These are phyloP conservation scores for Agrotis clavis DNA, from an alignment of 2,888 invertebrate species.

Conservation along the genomic window DNA sequence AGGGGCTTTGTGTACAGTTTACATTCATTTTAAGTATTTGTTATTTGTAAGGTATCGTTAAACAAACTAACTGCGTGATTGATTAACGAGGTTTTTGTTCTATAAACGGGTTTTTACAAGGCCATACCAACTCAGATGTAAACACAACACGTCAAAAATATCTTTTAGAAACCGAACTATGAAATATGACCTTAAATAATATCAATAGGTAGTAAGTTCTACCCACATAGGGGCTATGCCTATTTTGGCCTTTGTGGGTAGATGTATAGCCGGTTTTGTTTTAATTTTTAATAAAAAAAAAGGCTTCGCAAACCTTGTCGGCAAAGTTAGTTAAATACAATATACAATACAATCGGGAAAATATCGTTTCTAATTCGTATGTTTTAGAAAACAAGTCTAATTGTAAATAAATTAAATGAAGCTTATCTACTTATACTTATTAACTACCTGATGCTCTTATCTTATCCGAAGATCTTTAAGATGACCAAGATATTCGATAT, in stretches of 20 bases:
- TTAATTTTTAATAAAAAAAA: no score
- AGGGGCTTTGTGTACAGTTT: no score
- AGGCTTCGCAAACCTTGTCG: no score
- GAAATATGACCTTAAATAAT: neutral
- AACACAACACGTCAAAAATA: neutral
- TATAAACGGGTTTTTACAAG: no score
- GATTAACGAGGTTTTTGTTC: no score
- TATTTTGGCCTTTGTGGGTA: no score
- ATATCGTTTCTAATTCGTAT: neutral
- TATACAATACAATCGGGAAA: neutral
- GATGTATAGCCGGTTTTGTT: neutral
- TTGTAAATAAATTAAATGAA: neutral
- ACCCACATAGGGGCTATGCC: neutral
- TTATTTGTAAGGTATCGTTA: no score
- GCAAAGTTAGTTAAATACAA: neutral
- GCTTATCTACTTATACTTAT: no score
- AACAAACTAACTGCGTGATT: no score
- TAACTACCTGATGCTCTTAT: neutral
- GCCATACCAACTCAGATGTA: no score
- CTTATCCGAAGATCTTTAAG: conserved; percentile 5
- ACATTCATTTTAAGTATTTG: no score
- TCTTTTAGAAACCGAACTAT: neutral
- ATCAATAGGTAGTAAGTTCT: no score
- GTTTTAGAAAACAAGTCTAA: neutral
- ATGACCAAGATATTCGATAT: conserved; percentile 1